Conservation (phyloP, 2,888 invertebrate species). For the Trichacis sp. region DNA sequence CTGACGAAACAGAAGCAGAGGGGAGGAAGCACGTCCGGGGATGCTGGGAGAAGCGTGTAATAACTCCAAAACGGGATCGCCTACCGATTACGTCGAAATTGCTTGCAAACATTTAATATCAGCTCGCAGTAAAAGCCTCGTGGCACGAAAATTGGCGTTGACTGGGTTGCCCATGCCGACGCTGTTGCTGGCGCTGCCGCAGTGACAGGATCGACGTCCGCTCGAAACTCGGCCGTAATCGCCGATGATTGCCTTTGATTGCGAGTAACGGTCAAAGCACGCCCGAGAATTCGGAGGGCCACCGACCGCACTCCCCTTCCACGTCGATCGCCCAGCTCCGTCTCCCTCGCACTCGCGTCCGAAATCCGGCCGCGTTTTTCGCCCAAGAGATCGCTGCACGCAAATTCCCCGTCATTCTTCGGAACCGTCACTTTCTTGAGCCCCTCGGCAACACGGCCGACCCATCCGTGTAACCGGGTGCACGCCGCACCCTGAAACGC, state of each 20-base stretch:
- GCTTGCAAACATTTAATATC: conserved; percentile 64
- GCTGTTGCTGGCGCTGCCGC: conserved; percentile 32
- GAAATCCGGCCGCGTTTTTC: conserved; percentile 13
- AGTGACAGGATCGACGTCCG: conserved; percentile 53
- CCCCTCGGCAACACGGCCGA: conserved; percentile 10
- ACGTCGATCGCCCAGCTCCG: conserved; percentile 5
- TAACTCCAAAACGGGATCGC: conserved; percentile 55
- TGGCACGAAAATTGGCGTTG: conserved; percentile 60
- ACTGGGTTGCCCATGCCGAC: conserved; percentile 39
- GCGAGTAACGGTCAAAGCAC: conserved; percentile 61
- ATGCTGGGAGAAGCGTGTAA: conserved; percentile 47
- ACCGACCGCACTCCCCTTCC: conserved; percentile 33
- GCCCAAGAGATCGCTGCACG: conserved; percentile 46
- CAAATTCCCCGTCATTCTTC: conserved; percentile 46
- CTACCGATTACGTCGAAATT: conserved; percentile 60
- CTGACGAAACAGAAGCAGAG: neutral
- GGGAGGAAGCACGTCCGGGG: conserved; percentile 22
- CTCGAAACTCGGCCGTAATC: conserved; percentile 57
- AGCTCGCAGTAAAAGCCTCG: conserved; percentile 54
- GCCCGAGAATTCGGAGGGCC: conserved; percentile 58
- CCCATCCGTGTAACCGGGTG: neutral
- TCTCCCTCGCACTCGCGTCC: conserved; percentile 13
- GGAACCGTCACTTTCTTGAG: conserved; percentile 36
- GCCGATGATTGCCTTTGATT: conserved; percentile 66
- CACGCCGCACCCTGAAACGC: conserved; percentile 18